phyloP scores from a whole-genome alignment of 1,140 invertebrate species.

The Argopecten irradians region DNA sequence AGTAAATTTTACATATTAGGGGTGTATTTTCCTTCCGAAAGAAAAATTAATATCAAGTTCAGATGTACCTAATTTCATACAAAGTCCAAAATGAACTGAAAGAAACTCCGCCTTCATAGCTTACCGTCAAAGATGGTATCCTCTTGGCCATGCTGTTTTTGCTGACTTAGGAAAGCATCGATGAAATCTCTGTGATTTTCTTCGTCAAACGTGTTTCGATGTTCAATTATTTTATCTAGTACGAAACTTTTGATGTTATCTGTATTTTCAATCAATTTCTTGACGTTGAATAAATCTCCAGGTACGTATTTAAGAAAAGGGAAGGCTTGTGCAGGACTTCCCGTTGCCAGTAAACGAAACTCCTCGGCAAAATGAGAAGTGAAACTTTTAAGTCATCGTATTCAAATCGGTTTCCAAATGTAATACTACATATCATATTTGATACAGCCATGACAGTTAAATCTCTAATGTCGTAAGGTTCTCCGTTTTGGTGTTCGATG shows the following conservation, averaged over 20 bases:
- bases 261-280: slow-evolving; percentile 50
- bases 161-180: slow-evolving; percentile 74
- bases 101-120: too few species aligned
- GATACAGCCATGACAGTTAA: slow-evolving; percentile 33
- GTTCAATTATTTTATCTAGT: neutral
- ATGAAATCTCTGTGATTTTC: slow-evolving; percentile 57
- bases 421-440: slow-evolving; percentile 91
- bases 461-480: neutral
- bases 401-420: slow-evolving; percentile 84
- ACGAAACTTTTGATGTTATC: slow-evolving; percentile 50
- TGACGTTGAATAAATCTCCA: slow-evolving; percentile 57
- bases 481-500: slow-evolving; percentile 35
- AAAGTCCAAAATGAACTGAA: too few species aligned
- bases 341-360: neutral
- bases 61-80: too few species aligned
- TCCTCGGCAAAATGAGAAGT: neutral
- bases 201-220: slow-evolving; percentile 45
- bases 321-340: slow-evolving; percentile 52
- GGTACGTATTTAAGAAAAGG: slow-evolving; percentile 52
- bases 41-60: too few species aligned
- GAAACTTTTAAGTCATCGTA: slow-evolving; percentile 74
- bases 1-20: too few species aligned
- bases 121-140: neutral
- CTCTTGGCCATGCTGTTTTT: slow-evolving; percentile 81
- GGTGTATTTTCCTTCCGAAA: too few species aligned